phyloP scores from a whole-genome alignment of 2,113 vertebrate species.

The cattle (Bos taurus) region ARS-UCD2.0 NC_037329.1:65095501-65096000 shows the following conservation, averaged over 20 bases:
- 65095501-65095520: not conserved
- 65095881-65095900: not conserved
- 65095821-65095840: not conserved
- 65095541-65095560: not conserved
- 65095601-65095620: not conserved
- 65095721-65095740: not conserved
- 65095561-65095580: not conserved
- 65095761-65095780: not conserved
- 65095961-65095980: not conserved
- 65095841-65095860: not conserved
- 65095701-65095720: not conserved
- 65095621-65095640: not conserved
- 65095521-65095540: not conserved
- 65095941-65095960: not conserved
- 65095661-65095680: not conserved
- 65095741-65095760: not conserved
- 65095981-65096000: not conserved
- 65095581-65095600: not conserved
- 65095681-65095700: not conserved
- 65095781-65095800: not conserved
- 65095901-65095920: not conserved
- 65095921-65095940: constrained; percentile 5
- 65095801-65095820: not conserved
- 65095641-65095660: not conserved
- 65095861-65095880: not conserved